Evolutionary conservation across 92 coral and sea anemone genomes (phyloP), one percentile per base, ranked within the genome.

Genomic region (Epizoanthus ramosus): DNA sequence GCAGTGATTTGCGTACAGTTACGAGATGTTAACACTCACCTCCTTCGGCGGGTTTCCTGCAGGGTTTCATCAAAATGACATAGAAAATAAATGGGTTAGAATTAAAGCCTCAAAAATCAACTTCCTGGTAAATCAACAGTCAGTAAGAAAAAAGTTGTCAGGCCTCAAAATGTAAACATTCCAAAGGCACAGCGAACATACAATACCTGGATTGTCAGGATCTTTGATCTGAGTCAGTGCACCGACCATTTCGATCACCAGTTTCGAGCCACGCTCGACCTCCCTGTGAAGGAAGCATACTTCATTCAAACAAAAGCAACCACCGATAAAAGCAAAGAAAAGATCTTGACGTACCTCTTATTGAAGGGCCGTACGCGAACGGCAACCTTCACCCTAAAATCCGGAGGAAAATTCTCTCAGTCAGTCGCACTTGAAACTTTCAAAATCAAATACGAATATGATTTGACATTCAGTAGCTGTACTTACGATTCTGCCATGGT

Each of bases 281-380:
- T 94, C 99, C 84, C 98, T 94, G 75, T 19, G 67, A 71, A 72
- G 68, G 79, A 64, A 71, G 54, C 25, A 41, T 61, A 14, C 10
- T 57, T 22, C 15, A 65, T 68, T 61, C 56, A 18, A 22, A 73
- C 50, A 21, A 23, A 59, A 41, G 15, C 25, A 1, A 63, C 21
- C 23, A 60, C 3, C 63, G 37, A 31, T 8, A 59, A 14, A 12
- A 63, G 37, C 70, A 60, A 52, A 87, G 25, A 23, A 61, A 80
- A 31, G 25, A 68, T 3, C 4, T 50, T 28, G 19, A 68, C 81
- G 82, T 89, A 97, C 99, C 99, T 94, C 81, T 94, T 87, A 86
- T 97, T 97, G 85, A 97, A 97, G 66, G 99, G 99, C 53, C 99
- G 94, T 33, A 97, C 98, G 23, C 99, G 97, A 25, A 97, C 99